Percentiles rank a stretch among this genome's conserved stretches.
Evolutionary conservation across 2,797 vertebrate species (phyloP).

Genomic region (Hybognathus amarus): DNA sequence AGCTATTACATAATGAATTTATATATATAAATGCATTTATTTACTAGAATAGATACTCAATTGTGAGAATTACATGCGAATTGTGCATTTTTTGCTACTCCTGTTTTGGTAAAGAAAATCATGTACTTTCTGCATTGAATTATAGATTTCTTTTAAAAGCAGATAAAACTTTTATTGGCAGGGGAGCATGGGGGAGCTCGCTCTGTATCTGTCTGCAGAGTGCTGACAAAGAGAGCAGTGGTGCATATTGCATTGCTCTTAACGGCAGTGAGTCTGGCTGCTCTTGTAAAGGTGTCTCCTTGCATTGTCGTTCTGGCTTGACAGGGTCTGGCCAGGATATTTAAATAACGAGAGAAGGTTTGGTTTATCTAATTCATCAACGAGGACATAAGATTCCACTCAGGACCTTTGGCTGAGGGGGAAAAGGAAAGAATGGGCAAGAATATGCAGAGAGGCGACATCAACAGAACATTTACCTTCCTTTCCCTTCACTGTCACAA

Average conservation of each 20-base stretch:
- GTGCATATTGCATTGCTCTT: conserved; percentile 81
- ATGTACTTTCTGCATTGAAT: conserved; percentile 77
- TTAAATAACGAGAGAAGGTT: conserved; percentile 70
- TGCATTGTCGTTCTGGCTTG: conserved; percentile 70
- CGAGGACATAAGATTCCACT: conserved; percentile 56
- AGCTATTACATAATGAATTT: background rate
- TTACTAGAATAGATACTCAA: no score
- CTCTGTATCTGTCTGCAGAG: conserved; percentile 69
- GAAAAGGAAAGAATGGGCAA: conserved; percentile 16
- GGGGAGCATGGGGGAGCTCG: conserved; percentile 69
- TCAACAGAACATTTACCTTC: conserved; percentile 43
- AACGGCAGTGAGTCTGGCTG: conserved; percentile 74
- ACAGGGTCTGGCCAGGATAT: conserved; percentile 74
- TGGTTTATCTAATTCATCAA: conserved; percentile 71
- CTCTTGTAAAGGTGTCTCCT: conserved; percentile 81
- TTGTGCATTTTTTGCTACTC: conserved; percentile 68
- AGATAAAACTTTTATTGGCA: conserved; percentile 82
- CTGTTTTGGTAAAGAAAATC: conserved; percentile 69
- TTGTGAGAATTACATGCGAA: background rate
- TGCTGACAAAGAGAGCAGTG: conserved; percentile 78
- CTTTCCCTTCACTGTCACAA: conserved; percentile 88
- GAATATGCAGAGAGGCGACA: background rate
- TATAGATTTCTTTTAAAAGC: conserved; percentile 81
- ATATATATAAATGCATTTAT: background rate
- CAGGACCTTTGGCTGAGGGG: conserved; percentile 40